Evolutionary conservation across 2,888 invertebrate species (phyloP), one percentile per base, ranked within the genome.

Genomic region (Galeruca laticollis): DNA sequence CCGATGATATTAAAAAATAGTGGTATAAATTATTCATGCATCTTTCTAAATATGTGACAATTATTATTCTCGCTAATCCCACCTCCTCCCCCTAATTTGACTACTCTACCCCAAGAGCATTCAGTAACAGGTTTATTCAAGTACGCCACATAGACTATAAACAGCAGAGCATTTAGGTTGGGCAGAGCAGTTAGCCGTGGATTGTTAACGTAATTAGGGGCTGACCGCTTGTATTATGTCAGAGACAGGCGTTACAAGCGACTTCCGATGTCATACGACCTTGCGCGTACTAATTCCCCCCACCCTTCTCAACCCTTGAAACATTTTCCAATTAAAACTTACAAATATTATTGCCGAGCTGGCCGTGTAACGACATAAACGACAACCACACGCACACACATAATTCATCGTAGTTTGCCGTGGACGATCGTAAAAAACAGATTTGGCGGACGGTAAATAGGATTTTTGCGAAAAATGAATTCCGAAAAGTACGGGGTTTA

Each of bases 171-270:
- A 60, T 49, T 66, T 60, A 49, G 54, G 63, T 63, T 79, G 75
- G 71, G 71, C 47, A 18, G 78, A 78, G 76, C 76, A 78, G 80
- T 78, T 78, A 73, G 77, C 75, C 73, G 72, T 76, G 76, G 77
- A 74, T 76, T 76, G 78, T 76, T 75, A 76, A 72, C 74, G 78
- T 77, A 80, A 80, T 80, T 80, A 79, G 79, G 76, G 75, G 76
- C 73, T 75, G 78, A 57, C 56, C 56, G 35, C 56, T 76, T 77
- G 77, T 78, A 74, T 76, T 75, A 76, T 81, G 81, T 81, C 80
- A 78, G 75, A 75, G 77, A 77, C 81, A 81, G 81, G 78, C 79
- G 79, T 78, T 79, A 81, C 80, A 79, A 77, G 78, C 77, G 76
- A 79, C 79, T 80, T 78, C 77, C 77, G 77, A 78, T 81, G 81